Evolutionary conservation across 2,797 vertebrate species (phyloP).

Genomic region (Muscicapa striata): DNA sequence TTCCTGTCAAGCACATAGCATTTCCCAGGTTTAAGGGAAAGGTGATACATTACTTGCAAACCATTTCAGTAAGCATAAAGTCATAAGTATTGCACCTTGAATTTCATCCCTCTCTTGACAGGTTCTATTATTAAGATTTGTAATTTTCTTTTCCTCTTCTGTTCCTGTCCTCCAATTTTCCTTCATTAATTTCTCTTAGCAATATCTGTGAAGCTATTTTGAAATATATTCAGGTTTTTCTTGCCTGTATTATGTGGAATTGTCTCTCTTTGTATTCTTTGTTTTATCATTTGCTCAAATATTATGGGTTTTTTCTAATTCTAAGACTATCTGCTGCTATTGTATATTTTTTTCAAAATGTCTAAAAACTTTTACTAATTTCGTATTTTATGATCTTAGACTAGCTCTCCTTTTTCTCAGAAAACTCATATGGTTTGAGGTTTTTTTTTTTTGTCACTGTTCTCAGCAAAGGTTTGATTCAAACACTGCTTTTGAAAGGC

Average conservation of each 20-base stretch:
- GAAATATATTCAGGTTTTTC: background rate
- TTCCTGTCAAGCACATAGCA: background rate
- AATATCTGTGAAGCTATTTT: background rate
- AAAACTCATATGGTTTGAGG: background rate
- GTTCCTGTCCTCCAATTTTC: background rate
- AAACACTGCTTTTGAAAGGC: background rate
- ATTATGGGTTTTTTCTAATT: background rate
- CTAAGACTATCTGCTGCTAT: background rate
- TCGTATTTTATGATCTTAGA: background rate
- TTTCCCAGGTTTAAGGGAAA: background rate
- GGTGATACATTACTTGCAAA: background rate
- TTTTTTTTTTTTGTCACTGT: background rate
- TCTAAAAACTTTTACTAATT: background rate
- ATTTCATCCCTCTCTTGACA: background rate
- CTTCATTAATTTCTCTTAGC: background rate
- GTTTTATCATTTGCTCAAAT: background rate
- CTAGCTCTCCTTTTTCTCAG: background rate
- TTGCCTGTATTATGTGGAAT: background rate
- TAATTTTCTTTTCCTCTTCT: slow-evolving; percentile 1
- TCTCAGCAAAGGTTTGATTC: background rate
- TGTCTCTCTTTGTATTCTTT: background rate
- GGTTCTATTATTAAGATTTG: slow-evolving; percentile 5
- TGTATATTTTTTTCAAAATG: background rate
- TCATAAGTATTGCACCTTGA: background rate
- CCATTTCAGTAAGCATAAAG: background rate